Evolutionary conservation across 1,140 invertebrate genomes (phyloP), one percentile per base, ranked within the genome.

Genomic region (Diorhabda carinulata): DNA sequence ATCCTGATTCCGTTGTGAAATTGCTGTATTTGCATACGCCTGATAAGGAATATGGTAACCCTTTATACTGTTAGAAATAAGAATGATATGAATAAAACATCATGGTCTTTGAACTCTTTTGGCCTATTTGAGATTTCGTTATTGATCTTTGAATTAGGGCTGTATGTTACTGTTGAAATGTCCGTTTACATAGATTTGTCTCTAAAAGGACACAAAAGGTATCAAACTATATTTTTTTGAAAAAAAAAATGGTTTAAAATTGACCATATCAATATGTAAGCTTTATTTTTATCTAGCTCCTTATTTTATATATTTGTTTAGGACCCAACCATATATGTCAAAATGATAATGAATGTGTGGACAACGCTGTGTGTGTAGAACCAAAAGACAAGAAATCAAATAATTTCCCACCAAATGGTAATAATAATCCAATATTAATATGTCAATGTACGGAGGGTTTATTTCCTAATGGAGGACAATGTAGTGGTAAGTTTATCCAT

Each of bases 321-420:
- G 76, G 72, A 45, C 70, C 75, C 45, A 75, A 73, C 43, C 76
- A 78, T 68, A 70, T 76, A 56, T 78, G 76, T 57, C 66, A 47
- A 25, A 71, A 68, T 56, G 68, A 73, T 52, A 74, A 73, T 6
- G 75, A 78, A 45, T 78, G 77, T 62, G 75, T 77, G 8, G 68
- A 73, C 40, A 70, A 70, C 10, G 77, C 77, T 3, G 64, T 69
- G 25, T 78, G 77, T 66, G n/a, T 60, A 47, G 65, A 61, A 59
- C 65, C 45, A 9, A 44, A 67, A 41, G 57, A 59, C 8, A 67
- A 59, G 25, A 66, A 57, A n/a, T 9, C 9, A 4, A 60, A 44
- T 67, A 44, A 44, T 60, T 6, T 56, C 9, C 57, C 66, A 47
- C 45, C 47, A 10, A 9, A 43, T n/a, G 56, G 41, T 25, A 57